Conservation (phyloP, 2,888 invertebrate species). For the Arenicola marina region DNA sequence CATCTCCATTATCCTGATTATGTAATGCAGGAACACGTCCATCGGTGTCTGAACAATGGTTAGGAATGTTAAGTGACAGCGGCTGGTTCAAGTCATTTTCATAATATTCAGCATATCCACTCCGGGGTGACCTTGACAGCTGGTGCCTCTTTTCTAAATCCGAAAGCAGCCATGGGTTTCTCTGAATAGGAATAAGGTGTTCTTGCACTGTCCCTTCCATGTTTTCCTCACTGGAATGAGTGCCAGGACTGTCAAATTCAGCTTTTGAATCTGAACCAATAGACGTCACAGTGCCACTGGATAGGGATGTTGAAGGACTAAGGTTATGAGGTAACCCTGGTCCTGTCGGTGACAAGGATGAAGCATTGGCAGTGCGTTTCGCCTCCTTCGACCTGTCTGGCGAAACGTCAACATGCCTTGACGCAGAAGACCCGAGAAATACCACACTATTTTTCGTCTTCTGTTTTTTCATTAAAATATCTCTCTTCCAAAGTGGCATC, state of each 20-base stretch:
- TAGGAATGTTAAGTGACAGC: no score
- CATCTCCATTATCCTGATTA: no score
- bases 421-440: background rate
- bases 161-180: constrained; percentile 9
- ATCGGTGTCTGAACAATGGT: no score
- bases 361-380: background rate
- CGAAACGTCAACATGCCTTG: background rate
- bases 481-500: constrained; percentile 36
- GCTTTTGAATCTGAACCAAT: background rate
- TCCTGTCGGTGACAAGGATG: background rate
- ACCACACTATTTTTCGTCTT: constrained; percentile 7
- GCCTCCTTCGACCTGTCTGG: background rate
- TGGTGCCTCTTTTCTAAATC: background rate
- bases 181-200: constrained; percentile 7
- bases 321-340: background rate
- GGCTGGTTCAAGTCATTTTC: background rate
- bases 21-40: no score
- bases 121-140: no score
- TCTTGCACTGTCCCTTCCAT: background rate
- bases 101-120: no score
- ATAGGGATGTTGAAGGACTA: background rate
- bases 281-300: background rate
- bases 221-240: background rate
- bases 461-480: constrained; percentile 28
- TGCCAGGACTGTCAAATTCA: background rate